A percentile compares a stretch with the other conserved stretches of the same genome.
Conservation (phyloP, 92 coral and sea anemone genomes). For the Virgularia gustaviana region DNA sequence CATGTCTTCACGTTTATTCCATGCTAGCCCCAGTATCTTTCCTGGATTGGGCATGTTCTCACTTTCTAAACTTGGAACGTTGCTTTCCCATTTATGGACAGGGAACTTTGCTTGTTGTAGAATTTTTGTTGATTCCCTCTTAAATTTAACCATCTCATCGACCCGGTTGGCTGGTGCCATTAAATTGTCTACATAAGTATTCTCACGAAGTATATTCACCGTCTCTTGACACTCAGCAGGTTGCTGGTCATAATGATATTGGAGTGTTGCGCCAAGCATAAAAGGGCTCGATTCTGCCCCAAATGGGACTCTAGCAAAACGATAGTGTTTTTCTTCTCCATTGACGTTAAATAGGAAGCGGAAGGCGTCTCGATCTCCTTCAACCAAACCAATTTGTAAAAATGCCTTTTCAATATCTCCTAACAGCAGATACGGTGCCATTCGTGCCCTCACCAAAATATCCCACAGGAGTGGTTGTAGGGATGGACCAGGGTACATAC, state of each 20-base stretch:
- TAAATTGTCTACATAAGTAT: constrained; percentile 56
- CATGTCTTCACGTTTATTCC: constrained; percentile 37
- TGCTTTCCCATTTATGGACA: constrained; percentile 46
- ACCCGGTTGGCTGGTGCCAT: constrained; percentile 11
- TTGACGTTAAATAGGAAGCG: constrained; percentile 43
- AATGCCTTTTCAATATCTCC: constrained; percentile 52
- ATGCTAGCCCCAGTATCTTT: constrained; percentile 29
- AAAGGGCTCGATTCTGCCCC: constrained; percentile 41
- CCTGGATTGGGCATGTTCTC: constrained; percentile 24
- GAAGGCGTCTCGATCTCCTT: constrained; percentile 44
- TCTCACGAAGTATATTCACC: constrained; percentile 6
- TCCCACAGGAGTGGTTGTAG: constrained; percentile 61
- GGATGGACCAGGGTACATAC: constrained; percentile 48
- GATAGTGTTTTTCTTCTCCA: constrained; percentile 40
- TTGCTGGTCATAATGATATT: constrained; percentile 22
- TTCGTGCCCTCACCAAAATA: constrained; percentile 49
- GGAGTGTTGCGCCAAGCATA: constrained; percentile 25
- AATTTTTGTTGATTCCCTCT: constrained; percentile 1
- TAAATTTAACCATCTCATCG: constrained; percentile 16
- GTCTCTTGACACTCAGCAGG: constrained; percentile 15
- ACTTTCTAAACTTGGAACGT: constrained; percentile 4
- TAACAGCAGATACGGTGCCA: constrained; percentile 47
- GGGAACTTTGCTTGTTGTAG: constrained; percentile 21
- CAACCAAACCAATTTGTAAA: constrained; percentile 42
- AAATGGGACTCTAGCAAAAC: constrained; percentile 49